These are phyloP conservation scores for Orius insidiosus DNA, from an alignment of 1,140 invertebrate species.

Conservation along the genomic window DNA sequence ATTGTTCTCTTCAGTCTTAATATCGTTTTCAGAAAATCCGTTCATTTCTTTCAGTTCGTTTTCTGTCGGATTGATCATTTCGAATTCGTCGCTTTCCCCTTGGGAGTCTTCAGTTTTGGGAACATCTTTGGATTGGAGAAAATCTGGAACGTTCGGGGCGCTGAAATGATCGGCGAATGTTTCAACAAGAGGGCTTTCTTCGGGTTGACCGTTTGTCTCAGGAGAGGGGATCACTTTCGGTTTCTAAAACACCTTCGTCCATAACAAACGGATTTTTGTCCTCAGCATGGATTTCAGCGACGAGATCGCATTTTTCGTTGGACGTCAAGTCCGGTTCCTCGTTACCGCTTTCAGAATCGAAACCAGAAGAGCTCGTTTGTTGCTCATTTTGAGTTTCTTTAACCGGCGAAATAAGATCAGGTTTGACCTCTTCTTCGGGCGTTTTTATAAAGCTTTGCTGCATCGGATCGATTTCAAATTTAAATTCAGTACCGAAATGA, in stretches of 20 bases:
- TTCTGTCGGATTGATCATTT: not conserved
- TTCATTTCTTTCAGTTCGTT: constrained; percentile 1
- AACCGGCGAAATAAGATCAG: constrained; percentile 11
- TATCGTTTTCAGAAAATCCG: not conserved
- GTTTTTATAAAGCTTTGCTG: not conserved
- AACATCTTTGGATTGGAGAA: too few relatives aligned
- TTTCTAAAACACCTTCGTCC: constrained; percentile 5
- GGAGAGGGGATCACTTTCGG: constrained; percentile 1
- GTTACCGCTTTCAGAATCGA: constrained; percentile 13
- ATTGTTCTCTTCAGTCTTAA: not conserved
- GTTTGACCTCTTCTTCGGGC: not conserved
- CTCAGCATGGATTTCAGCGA: not conserved
- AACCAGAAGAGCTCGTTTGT: too few relatives aligned
- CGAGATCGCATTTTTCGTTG: constrained; percentile 4
- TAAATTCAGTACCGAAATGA: too few relatives aligned
- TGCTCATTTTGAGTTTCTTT: too few relatives aligned
- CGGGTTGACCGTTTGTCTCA: not conserved
- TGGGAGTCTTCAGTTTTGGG: too few relatives aligned
- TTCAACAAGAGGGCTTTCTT: not conserved
- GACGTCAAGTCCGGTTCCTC: not conserved
- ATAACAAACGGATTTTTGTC: not conserved
- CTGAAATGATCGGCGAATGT: not conserved
- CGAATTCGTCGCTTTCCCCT: too few relatives aligned
- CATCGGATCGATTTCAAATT: not conserved
- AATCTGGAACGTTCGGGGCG: not conserved